phyloP scores from a whole-genome alignment of 2,888 invertebrate species.

The Resseliella maxima region DNA sequence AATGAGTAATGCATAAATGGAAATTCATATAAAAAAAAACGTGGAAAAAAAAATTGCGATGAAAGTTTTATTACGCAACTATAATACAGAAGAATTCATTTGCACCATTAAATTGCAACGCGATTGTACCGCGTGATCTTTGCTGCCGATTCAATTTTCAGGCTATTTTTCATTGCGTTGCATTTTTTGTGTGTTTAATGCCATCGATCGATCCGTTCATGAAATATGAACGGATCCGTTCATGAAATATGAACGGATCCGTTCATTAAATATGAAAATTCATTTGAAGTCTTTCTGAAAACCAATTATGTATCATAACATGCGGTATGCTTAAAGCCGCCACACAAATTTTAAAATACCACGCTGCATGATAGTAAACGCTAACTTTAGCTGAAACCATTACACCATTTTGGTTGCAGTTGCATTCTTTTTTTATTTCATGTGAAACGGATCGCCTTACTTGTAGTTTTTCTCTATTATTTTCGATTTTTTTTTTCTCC shows the following conservation, averaged over 20 bases:
- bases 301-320: constrained; percentile 25
- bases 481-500: background rate
- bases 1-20: background rate
- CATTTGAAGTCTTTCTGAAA: background rate
- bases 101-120: background rate
- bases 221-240: background rate
- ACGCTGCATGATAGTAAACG: background rate
- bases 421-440: background rate
- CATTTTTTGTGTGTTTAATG: background rate
- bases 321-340: background rate
- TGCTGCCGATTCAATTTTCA: background rate
- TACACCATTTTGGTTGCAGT: constrained; percentile 5
- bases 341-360: background rate
- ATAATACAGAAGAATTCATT: background rate
- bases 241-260: background rate
- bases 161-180: background rate
- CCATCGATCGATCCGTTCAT: background rate
- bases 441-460: background rate
- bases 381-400: background rate
- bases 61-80: background rate
- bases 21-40: too few species aligned
- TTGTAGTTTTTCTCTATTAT: background rate
- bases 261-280: constrained; percentile 3
- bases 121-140: background rate
- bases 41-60: background rate